These are phyloP conservation scores for Pelodytes ibericus DNA, from an alignment of 2,797 vertebrate genomes.

Conservation along the genomic window DNA sequence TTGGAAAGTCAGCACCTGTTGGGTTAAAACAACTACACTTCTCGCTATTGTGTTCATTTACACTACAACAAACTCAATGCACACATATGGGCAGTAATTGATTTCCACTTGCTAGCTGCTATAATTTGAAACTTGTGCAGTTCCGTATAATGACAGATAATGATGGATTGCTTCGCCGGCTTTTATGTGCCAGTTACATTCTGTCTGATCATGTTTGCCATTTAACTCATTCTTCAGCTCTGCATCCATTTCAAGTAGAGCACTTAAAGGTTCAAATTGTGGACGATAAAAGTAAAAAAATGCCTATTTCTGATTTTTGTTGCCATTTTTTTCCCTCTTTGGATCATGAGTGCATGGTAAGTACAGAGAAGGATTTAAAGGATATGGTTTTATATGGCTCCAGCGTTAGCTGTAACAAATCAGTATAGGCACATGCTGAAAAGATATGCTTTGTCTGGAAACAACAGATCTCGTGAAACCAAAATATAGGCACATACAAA, in stretches of 20 bases:
- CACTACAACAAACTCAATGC: slow-evolving; percentile 21
- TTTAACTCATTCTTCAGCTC: slow-evolving; percentile 48
- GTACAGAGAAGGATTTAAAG: slow-evolving; percentile 12
- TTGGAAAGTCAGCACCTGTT: slow-evolving; percentile 2
- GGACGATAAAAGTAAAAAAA: slow-evolving; percentile 23
- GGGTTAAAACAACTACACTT: slow-evolving; percentile 31
- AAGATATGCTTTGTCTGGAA: slow-evolving; percentile 14
- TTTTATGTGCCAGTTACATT: slow-evolving; percentile 43
- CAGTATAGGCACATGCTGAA: neutral
- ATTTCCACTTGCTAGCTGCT: slow-evolving; percentile 52
- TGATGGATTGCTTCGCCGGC: slow-evolving; percentile 49
- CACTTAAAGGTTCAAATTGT: slow-evolving; percentile 35
- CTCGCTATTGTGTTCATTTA: slow-evolving; percentile 35
- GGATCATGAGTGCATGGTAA: slow-evolving; percentile 18
- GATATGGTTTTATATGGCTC: slow-evolving; percentile 10
- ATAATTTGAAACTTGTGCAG: slow-evolving; percentile 54
- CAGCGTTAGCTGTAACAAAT: slow-evolving; percentile 23
- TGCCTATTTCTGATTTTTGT: neutral
- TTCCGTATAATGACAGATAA: slow-evolving; percentile 52
- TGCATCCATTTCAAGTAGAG: slow-evolving; percentile 22
- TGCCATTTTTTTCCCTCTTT: slow-evolving; percentile 1
- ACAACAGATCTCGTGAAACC: slow-evolving; percentile 6
- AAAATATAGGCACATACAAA: slow-evolving; percentile 4
- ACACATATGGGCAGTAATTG: slow-evolving; percentile 50
- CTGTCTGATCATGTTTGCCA: slow-evolving; percentile 43